These are phyloP conservation scores for Nilaparvata lugens DNA, from an alignment of 1,140 invertebrate genomes.

Conservation along the genomic window DNA sequence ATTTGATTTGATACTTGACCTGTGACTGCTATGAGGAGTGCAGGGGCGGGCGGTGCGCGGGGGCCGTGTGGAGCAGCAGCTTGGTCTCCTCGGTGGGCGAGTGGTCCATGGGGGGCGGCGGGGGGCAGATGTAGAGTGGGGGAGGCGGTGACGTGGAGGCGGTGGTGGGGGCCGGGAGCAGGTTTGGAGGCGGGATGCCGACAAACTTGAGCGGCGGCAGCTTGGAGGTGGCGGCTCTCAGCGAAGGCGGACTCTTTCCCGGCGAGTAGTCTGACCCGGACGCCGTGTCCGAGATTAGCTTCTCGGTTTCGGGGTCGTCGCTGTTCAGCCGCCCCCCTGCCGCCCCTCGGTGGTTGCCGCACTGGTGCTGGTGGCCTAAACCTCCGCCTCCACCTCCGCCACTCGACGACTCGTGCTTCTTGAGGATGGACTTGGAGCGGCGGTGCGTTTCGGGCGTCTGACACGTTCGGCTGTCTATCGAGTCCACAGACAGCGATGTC, in stretches of 20 bases:
- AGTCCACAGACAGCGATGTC: slow-evolving; percentile 59
- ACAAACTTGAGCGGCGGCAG: slow-evolving; percentile 38
- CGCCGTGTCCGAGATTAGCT: slow-evolving; percentile 52
- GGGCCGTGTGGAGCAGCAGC: slow-evolving; percentile 32
- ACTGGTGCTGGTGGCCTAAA: neutral
- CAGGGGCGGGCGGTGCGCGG: slow-evolving; percentile 19
- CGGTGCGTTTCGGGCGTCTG: slow-evolving; percentile 52
- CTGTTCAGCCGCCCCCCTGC: slow-evolving; percentile 31
- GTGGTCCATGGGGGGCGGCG: slow-evolving; percentile 40
- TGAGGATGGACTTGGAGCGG: slow-evolving; percentile 66
- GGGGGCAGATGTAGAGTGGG: slow-evolving; percentile 40
- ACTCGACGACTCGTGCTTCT: slow-evolving; percentile 49
- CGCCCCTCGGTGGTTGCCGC: slow-evolving; percentile 33
- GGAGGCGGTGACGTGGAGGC: slow-evolving; percentile 25
- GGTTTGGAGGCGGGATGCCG: slow-evolving; percentile 30
- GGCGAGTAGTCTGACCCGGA: slow-evolving; percentile 37
- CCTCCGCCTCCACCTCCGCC: too few species aligned
- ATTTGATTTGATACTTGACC: too few species aligned
- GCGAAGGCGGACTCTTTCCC: slow-evolving; percentile 24
- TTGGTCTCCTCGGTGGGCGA: slow-evolving; percentile 45
- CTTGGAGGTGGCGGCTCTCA: slow-evolving; percentile 20
- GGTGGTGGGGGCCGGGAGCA: slow-evolving; percentile 40
- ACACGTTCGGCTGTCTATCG: slow-evolving; percentile 51
- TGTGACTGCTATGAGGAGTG: slow-evolving; percentile 36
- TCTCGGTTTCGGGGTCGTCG: slow-evolving; percentile 63